Evolutionary conservation across 2,113 vertebrate species (phyloP).

Genomic region (Odocoileus virginianus): DNA sequence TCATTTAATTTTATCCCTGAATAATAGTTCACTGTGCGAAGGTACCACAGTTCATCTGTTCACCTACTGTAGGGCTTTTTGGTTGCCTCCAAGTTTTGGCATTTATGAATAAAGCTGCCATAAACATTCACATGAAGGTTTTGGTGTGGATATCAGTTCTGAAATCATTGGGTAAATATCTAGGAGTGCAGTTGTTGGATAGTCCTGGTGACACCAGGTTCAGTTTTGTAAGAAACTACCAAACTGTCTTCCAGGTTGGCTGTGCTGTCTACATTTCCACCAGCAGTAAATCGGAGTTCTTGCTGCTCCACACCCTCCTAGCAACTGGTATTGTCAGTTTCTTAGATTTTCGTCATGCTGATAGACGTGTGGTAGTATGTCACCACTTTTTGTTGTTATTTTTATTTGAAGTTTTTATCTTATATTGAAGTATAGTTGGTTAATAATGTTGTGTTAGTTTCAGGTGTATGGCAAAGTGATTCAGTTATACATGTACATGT

Average conservation of each 20-base stretch:
- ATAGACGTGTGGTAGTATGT: not conserved
- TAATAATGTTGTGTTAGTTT: not conserved
- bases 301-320: not conserved
- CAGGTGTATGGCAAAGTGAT: not conserved
- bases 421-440: not conserved
- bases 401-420: not conserved
- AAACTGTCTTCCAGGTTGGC: not conserved
- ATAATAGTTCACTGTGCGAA: not conserved
- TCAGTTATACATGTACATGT: not conserved
- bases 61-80: not conserved
- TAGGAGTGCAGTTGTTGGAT: not conserved
- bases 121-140: not conserved
- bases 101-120: not conserved
- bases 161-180: not conserved
- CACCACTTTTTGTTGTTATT: not conserved
- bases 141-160: not conserved
- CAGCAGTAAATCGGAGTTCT: not conserved
- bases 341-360: not conserved
- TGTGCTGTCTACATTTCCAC: not conserved
- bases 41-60: not conserved
- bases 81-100: not conserved
- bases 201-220: not conserved
- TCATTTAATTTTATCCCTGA: not conserved
- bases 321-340: not conserved
- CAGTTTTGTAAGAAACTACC: not conserved